These are phyloP conservation scores for Drosophila carrolli DNA, from an alignment of 1,140 invertebrate species.

Conservation along the genomic window DNA sequence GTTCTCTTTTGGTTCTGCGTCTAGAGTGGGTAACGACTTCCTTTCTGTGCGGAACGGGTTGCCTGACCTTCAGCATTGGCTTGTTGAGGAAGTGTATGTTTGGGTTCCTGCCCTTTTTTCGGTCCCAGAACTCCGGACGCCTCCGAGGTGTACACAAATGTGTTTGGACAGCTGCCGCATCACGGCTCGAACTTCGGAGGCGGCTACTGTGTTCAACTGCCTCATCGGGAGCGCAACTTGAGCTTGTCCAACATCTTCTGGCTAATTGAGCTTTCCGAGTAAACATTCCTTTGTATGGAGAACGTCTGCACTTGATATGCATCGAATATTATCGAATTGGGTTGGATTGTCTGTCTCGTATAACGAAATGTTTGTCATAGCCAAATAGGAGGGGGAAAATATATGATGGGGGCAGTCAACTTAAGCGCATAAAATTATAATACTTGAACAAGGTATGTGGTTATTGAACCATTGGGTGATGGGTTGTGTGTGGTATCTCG, in stretches of 20 bases:
- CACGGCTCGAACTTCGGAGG: constrained; percentile 5
- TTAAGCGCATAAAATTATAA: not conserved
- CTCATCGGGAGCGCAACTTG: constrained; percentile 36
- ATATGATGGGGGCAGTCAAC: constrained; percentile 16
- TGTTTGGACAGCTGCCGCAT: constrained; percentile 69
- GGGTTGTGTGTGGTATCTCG: not conserved
- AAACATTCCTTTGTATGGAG: constrained; percentile 14
- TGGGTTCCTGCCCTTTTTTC: constrained; percentile 16
- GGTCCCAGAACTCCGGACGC: constrained; percentile 32
- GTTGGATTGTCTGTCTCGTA: constrained; percentile 33
- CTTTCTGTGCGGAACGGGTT: constrained; percentile 44
- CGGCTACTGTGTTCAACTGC: constrained; percentile 33
- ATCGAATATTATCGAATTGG: constrained; percentile 39
- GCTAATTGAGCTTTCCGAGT: constrained; percentile 57
- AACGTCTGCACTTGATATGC: constrained; percentile 66
- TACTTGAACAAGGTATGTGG: constrained; percentile 11
- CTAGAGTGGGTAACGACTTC: constrained; percentile 34
- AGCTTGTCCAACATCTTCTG: constrained; percentile 49
- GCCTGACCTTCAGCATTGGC: constrained; percentile 59
- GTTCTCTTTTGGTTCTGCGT: constrained; percentile 9
- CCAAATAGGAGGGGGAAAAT: constrained; percentile 34
- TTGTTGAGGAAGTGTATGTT: constrained; percentile 30
- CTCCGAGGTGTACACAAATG: constrained; percentile 21
- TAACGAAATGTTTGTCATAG: constrained; percentile 60
- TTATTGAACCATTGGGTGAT: constrained; percentile 2